phyloP scores from a whole-genome alignment of 2,888 invertebrate species.

The Leucophenga montana region DNA sequence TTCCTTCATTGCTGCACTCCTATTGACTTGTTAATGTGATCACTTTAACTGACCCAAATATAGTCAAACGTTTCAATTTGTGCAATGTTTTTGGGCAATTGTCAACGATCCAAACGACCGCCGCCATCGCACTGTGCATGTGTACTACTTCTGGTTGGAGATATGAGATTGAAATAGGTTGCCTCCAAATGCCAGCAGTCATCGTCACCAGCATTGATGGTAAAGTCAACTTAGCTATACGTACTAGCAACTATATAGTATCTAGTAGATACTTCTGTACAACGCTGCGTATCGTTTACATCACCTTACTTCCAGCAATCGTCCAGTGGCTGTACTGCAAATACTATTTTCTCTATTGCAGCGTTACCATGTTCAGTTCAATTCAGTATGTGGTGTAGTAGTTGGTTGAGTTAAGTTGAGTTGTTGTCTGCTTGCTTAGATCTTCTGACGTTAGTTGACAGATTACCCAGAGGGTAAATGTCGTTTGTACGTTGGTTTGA shows the following conservation, averaged over 20 bases:
- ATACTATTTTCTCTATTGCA: neutral
- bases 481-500: slow-evolving; percentile 38
- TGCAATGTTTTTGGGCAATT: slow-evolving; percentile 67
- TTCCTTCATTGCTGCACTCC: slow-evolving; percentile 55
- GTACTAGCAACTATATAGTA: neutral
- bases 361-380: slow-evolving; percentile 7
- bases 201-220: slow-evolving; percentile 33
- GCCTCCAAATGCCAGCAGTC: slow-evolving; percentile 48
- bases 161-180: too few relatives aligned
- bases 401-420: slow-evolving; percentile 34
- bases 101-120: slow-evolving; percentile 50
- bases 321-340: neutral
- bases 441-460: slow-evolving; percentile 61
- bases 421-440: slow-evolving; percentile 50
- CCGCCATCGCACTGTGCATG: slow-evolving; percentile 40
- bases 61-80: slow-evolving; percentile 71
- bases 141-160: too few relatives aligned
- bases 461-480: slow-evolving; percentile 61
- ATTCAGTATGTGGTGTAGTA: slow-evolving; percentile 39
- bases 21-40: slow-evolving; percentile 70
- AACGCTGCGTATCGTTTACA: neutral
- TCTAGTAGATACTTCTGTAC: neutral
- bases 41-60: slow-evolving; percentile 70
- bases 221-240: neutral
- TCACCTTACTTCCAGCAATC: neutral